phyloP scores from a whole-genome alignment of 2,888 invertebrate genomes.

The Platycheirus albimanus region DNA sequence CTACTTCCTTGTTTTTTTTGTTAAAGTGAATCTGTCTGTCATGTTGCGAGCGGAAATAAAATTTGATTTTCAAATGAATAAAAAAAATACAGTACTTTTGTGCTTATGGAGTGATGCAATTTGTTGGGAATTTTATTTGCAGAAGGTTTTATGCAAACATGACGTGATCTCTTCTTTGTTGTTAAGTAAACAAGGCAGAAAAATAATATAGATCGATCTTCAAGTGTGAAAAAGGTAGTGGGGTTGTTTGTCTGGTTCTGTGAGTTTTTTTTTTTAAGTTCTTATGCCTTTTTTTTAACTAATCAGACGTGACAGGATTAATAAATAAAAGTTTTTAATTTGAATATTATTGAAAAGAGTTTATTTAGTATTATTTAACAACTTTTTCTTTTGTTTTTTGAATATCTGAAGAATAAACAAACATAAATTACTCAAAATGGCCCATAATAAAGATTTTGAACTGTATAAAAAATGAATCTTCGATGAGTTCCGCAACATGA shows the following conservation, averaged over 20 bases:
- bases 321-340: no score
- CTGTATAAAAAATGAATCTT: no score
- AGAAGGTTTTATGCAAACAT: constrained; percentile 37
- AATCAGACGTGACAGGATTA: no score
- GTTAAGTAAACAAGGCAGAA: neutral
- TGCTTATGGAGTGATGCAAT: constrained; percentile 62
- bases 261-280: constrained; percentile 8
- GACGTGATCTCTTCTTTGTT: constrained; percentile 47
- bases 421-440: no score
- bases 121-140: constrained; percentile 49
- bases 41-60: constrained; percentile 24
- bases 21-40: neutral
- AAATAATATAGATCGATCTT: constrained; percentile 8
- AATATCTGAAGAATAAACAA: no score
- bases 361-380: no score
- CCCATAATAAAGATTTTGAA: no score
- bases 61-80: constrained; percentile 25
- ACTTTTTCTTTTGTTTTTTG: no score
- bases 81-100: neutral
- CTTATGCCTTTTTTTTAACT: neutral
- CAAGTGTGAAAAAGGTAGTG: neutral
- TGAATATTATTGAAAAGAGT: no score
- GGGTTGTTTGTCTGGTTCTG: constrained; percentile 14
- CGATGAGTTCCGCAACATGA: no score
- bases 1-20: neutral